A percentile compares a stretch with the other conserved stretches of the same genome.
These are phyloP conservation scores for Ceraclea dissimilis DNA, from an alignment of 2,888 invertebrate species.

Conservation along the genomic window DNA sequence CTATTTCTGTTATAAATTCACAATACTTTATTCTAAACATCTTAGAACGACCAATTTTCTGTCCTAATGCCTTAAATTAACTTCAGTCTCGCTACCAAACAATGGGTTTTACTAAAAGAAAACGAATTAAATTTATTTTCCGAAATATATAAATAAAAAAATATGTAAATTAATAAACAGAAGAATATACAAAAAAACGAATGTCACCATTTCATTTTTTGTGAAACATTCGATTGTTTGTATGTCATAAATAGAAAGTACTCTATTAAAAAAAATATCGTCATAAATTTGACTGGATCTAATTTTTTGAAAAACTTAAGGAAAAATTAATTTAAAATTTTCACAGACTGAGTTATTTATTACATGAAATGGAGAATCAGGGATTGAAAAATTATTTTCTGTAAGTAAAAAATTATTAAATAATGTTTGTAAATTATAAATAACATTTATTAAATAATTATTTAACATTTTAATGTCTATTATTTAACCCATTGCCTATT, in stretches of 20 bases:
- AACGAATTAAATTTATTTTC: too few species aligned
- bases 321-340: too few species aligned
- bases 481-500: conserved; percentile 28
- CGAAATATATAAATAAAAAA: not conserved
- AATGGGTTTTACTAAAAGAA: too few species aligned
- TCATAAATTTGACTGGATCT: too few species aligned
- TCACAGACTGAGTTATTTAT: too few species aligned
- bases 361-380: too few species aligned
- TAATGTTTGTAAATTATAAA: not conserved
- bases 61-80: conserved; percentile 20
- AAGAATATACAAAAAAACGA: too few species aligned
- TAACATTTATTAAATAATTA: not conserved
- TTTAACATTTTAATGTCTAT: not conserved
- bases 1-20: not conserved
- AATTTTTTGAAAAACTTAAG: too few species aligned
- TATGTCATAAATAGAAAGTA: too few species aligned
- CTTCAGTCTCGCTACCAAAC: conserved; percentile 23
- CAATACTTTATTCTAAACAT: not conserved
- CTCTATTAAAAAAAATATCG: too few species aligned
- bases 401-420: not conserved
- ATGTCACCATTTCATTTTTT: too few species aligned
- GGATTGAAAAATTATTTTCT: not conserved
- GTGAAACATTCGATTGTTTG: too few species aligned
- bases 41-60: not conserved
- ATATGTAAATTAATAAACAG: not conserved